Conservation (phyloP, 2,888 invertebrate genomes). For the Drosophila multiciliata region DNA sequence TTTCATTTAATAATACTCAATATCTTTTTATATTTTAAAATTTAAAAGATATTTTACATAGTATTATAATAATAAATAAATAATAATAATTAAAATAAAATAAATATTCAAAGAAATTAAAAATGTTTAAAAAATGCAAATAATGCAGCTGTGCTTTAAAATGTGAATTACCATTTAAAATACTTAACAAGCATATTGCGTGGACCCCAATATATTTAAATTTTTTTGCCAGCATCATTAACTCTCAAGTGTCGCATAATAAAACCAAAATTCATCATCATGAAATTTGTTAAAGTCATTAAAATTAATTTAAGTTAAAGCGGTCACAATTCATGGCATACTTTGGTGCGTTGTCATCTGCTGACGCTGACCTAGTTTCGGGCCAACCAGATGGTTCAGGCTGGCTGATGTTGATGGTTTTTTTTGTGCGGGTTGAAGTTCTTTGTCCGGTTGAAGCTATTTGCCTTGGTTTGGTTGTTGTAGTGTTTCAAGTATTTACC, state of each 20-base stretch:
- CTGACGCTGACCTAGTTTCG: slow-evolving; percentile 61
- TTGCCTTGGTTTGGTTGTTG: slow-evolving; percentile 40
- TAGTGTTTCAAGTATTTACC: slow-evolving; percentile 67
- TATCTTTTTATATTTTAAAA: not conserved
- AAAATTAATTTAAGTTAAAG: slow-evolving; percentile 67
- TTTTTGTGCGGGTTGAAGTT: slow-evolving; percentile 29
- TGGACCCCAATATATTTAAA: slow-evolving; percentile 1
- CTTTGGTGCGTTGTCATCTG: slow-evolving; percentile 59
- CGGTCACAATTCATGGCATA: slow-evolving; percentile 71
- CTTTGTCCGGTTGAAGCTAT: slow-evolving; percentile 27
- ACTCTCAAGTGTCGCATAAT: slow-evolving; percentile 37
- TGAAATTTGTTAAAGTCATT: slow-evolving; percentile 59
- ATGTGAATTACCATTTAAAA: not conserved
- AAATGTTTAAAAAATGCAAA: not conserved
- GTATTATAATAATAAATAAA: not conserved
- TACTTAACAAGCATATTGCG: not conserved
- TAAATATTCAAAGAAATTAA: not conserved
- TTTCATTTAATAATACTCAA: not conserved
- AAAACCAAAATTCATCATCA: slow-evolving; percentile 54
- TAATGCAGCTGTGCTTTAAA: not conserved
- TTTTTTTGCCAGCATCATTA: slow-evolving; percentile 39
- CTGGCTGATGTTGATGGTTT: slow-evolving; percentile 36
- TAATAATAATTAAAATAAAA: not conserved
- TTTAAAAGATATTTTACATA: not conserved
- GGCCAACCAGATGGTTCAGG: slow-evolving; percentile 12